Conservation (phyloP, 2,797 vertebrate species). For the Scomberomorus guttatus region DNA sequence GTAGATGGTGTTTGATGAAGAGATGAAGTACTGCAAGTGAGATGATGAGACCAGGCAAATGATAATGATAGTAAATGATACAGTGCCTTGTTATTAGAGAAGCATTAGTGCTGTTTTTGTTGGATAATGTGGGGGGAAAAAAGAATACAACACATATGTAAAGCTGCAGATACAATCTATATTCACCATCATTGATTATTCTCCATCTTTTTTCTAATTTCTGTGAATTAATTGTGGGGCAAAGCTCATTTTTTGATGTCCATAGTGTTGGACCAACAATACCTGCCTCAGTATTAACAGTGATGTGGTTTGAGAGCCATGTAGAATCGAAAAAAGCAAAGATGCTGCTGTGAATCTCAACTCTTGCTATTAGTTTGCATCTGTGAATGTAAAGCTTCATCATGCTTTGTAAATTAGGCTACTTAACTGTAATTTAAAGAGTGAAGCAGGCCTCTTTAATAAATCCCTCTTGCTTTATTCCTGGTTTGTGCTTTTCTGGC, state of each 20-base stretch:
- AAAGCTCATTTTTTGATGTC: constrained; percentile 1
- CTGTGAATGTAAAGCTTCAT: constrained; percentile 37
- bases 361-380: constrained; percentile 27
- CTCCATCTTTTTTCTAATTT: not conserved
- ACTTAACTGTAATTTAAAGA: constrained; percentile 45
- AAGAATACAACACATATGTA: not conserved
- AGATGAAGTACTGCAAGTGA: no score
- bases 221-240: not conserved
- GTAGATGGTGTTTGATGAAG: no score
- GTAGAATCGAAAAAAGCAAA: constrained; percentile 11
- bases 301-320: not conserved
- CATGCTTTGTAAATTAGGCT: constrained; percentile 38
- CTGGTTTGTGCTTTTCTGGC: constrained; percentile 22
- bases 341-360: not conserved
- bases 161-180: not conserved
- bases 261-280: not conserved
- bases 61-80: no score
- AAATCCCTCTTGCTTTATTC: constrained; percentile 13
- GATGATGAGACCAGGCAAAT: no score
- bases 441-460: constrained; percentile 25
- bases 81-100: no score
- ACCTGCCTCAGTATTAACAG: not conserved
- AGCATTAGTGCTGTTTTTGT: no score
- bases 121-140: not conserved
- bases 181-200: not conserved